These are phyloP conservation scores for Aphyosemion australe DNA, from an alignment of 2,113 vertebrate genomes.

Conservation along the genomic window DNA sequence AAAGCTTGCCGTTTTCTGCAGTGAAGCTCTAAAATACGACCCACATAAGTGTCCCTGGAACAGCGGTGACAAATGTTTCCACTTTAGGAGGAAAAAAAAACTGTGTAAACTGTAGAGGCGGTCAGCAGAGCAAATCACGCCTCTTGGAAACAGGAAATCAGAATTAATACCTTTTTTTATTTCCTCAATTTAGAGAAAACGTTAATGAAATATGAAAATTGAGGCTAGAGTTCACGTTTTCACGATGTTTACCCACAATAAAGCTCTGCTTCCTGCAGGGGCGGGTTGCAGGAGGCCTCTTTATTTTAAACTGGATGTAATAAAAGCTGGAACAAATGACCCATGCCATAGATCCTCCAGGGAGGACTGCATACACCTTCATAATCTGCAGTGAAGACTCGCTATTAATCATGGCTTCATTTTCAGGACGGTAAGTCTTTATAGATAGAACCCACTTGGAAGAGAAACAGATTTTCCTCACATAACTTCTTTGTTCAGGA, in stretches of 20 bases:
- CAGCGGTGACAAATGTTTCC: neutral
- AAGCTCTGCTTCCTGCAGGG: neutral
- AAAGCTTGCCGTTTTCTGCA: neutral
- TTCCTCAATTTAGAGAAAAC: neutral
- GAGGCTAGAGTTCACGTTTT: neutral
- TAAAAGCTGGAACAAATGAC: neutral
- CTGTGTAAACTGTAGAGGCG: neutral
- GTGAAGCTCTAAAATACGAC: neutral
- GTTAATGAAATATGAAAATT: neutral
- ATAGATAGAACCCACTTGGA: neutral
- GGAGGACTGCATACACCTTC: neutral
- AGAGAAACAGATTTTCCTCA: neutral
- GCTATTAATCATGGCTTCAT: neutral
- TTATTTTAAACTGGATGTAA: neutral
- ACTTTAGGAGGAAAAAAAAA: neutral
- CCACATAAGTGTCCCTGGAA: neutral
- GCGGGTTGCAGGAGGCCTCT: neutral
- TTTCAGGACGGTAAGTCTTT: conserved; percentile 1
- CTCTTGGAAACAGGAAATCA: neutral
- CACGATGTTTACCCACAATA: no score
- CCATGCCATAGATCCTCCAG: neutral
- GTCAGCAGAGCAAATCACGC: neutral
- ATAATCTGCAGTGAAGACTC: conserved; percentile 1
- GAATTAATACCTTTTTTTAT: neutral
- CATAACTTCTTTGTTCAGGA: neutral